Evolutionary conservation across 1,140 invertebrate species (phyloP), one percentile per base, ranked within the genome.

Genomic region (Macrosteles quadrilineatus): DNA sequence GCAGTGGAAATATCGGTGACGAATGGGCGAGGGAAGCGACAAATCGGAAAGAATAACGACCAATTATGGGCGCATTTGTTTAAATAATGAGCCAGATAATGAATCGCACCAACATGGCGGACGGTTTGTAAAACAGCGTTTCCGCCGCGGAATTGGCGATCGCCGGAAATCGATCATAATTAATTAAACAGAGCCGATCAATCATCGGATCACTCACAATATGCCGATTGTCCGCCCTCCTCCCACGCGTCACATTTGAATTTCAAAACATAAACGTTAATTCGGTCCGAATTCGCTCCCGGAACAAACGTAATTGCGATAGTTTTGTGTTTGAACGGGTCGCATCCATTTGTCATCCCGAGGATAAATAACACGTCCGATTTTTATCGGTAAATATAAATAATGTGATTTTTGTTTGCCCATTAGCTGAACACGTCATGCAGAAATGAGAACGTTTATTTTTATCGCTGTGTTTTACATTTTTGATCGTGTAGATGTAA

Each of bases 111-210:
- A 53, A 30, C 65, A 66, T 47, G 45, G 45, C 45, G 43, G 43
- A 27, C 65, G 25, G 29, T 19, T 45, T 40, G 68, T 62, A 59
- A 43, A 59, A 40, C 36, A 69, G 30, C 40, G 40, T 25, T 40
- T 40, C 32, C 68, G 67, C 27, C 25, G 30, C 45, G 36, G 32
- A 40, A 68, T 64, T 59, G n/a, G 55, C 27, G 21, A 59, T 23
- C 27, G 14, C 53, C 67, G 59, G 59, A 69, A 69, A 69, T 69
- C 57, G 59, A 69, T 69, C 68, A 69, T 69, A 69, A 69, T 69
- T 69, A 69, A 69, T 69, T 59, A 64, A 69, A 64, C 57, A 29
- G 43, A 23, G 27, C 59, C 68, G 47, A 69, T 69, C 68, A 69
- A 69, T 69, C 67, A 69, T 25, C 59, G 27, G 27, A 63, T 63